phyloP scores from a whole-genome alignment of 2,113 vertebrate genomes.

The Edolisoma coerulescens region DNA sequence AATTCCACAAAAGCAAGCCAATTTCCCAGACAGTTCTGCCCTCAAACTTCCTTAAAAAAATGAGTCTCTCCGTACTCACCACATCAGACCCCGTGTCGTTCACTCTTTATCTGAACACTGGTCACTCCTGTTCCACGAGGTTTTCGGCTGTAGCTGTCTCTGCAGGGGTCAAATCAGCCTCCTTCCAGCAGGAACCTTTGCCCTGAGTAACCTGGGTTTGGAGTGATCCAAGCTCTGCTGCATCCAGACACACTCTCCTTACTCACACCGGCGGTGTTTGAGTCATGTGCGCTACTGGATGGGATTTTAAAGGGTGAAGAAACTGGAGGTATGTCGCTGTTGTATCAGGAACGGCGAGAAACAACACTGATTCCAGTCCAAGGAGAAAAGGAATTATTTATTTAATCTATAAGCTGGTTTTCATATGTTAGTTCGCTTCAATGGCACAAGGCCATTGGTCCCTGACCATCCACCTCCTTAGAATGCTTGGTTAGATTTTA shows the following conservation, averaged over 20 bases:
- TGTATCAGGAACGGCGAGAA: too few relatives aligned
- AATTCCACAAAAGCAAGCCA: background rate
- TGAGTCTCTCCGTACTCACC: accelerated
- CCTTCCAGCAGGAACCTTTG: background rate
- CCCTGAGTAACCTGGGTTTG: background rate
- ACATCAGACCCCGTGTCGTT: background rate
- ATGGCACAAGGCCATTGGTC: too few relatives aligned
- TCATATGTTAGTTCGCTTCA: too few relatives aligned
- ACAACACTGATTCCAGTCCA: too few relatives aligned
- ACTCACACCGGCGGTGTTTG: accelerated
- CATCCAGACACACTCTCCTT: accelerated
- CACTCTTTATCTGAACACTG: background rate
- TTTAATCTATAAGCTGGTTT: too few relatives aligned
- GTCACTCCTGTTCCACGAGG: background rate
- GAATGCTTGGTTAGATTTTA: too few relatives aligned
- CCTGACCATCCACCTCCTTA: too few relatives aligned
- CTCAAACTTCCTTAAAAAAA: background rate
- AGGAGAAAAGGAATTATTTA: too few relatives aligned
- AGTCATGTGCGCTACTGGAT: accelerated
- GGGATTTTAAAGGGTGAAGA: background rate
- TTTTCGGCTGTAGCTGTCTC: background rate
- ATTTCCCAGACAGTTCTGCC: background rate
- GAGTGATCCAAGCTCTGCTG: background rate
- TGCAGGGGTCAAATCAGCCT: background rate
- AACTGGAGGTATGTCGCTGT: too few relatives aligned